phyloP scores from a whole-genome alignment of 2,888 invertebrate genomes.

The Nudaria mundana region DNA sequence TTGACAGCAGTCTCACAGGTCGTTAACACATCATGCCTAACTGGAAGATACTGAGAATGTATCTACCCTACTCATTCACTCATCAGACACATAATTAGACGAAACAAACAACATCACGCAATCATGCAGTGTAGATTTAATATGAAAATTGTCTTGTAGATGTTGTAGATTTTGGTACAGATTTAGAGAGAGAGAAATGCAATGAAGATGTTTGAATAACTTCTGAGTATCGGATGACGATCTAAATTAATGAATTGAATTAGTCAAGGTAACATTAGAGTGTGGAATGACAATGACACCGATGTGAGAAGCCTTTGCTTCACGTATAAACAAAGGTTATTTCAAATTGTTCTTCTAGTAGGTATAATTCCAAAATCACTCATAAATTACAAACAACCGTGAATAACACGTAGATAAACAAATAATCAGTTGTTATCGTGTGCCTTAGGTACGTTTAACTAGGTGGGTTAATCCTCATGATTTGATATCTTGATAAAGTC shows the following conservation, averaged over 20 bases:
- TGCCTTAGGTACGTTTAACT: constrained; percentile 67
- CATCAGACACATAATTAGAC: constrained; percentile 49
- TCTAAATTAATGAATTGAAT: too few relatives aligned
- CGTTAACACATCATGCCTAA: constrained; percentile 74
- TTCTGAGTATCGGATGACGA: too few relatives aligned
- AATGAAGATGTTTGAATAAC: too few relatives aligned
- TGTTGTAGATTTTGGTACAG: too few relatives aligned
- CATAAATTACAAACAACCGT: constrained; percentile 26
- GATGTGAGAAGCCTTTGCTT: too few relatives aligned
- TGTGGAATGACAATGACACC: too few relatives aligned
- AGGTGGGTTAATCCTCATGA: constrained; percentile 71
- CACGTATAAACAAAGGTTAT: neutral
- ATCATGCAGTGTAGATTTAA: too few relatives aligned
- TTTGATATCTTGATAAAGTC: constrained; percentile 77
- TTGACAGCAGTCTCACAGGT: constrained; percentile 80
- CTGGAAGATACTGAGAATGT: constrained; percentile 47
- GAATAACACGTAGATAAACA: constrained; percentile 51
- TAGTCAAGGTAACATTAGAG: too few relatives aligned
- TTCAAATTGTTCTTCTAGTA: neutral
- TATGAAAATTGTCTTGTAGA: too few relatives aligned
- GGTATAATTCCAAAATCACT: constrained; percentile 10
- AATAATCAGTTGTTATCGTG: constrained; percentile 68
- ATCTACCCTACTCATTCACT: constrained; percentile 45
- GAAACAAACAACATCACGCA: constrained; percentile 39
- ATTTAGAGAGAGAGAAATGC: too few relatives aligned